Percentiles rank a stretch among this genome's conserved stretches.
These are phyloP conservation scores for Fistularia tabacaria DNA, from an alignment of 2,797 vertebrate species.

Conservation along the genomic window DNA sequence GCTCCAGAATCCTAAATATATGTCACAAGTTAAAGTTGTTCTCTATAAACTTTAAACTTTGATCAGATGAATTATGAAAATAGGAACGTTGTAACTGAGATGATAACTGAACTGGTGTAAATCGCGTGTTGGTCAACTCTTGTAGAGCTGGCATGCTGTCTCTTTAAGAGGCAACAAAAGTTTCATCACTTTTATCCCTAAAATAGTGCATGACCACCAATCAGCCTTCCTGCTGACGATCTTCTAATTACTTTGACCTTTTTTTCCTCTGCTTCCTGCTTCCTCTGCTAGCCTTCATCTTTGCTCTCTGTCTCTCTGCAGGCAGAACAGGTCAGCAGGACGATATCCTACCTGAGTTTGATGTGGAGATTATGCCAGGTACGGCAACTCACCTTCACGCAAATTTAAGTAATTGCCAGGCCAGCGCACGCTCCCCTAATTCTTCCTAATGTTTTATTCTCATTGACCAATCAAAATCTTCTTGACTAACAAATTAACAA, in stretches of 20 bases:
- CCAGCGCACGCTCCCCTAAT: slow-evolving; percentile 38
- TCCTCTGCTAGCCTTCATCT: slow-evolving; percentile 63
- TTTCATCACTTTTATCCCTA: background rate
- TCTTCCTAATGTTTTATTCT: slow-evolving; percentile 23
- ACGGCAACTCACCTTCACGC: slow-evolving; percentile 54
- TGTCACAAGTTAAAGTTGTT: too few relatives aligned
- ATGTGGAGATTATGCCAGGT: slow-evolving; percentile 99
- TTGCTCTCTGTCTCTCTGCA: slow-evolving; percentile 88
- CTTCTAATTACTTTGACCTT: slow-evolving; percentile 44
- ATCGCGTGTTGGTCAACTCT: too few relatives aligned
- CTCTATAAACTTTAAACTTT: too few relatives aligned
- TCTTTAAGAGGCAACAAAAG: background rate
- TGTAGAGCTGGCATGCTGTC: too few relatives aligned
- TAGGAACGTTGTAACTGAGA: too few relatives aligned
- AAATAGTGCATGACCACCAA: slow-evolving; percentile 39
- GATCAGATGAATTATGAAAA: too few relatives aligned
- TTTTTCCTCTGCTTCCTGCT: slow-evolving; percentile 66
- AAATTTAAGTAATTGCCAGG: slow-evolving; percentile 40
- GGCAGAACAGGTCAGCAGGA: slow-evolving; percentile 96
- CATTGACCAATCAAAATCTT: slow-evolving; percentile 31
- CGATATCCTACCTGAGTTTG: slow-evolving; percentile 98
- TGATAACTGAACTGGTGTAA: too few relatives aligned
- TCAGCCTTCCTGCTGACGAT: slow-evolving; percentile 29
- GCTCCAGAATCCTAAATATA: too few relatives aligned
- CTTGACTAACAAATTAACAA: slow-evolving; percentile 35